A percentile compares a stretch with the other conserved stretches of the same genome.
Evolutionary conservation across 2,888 invertebrate species (phyloP).

Genomic region (Xestia rhomboidea): DNA sequence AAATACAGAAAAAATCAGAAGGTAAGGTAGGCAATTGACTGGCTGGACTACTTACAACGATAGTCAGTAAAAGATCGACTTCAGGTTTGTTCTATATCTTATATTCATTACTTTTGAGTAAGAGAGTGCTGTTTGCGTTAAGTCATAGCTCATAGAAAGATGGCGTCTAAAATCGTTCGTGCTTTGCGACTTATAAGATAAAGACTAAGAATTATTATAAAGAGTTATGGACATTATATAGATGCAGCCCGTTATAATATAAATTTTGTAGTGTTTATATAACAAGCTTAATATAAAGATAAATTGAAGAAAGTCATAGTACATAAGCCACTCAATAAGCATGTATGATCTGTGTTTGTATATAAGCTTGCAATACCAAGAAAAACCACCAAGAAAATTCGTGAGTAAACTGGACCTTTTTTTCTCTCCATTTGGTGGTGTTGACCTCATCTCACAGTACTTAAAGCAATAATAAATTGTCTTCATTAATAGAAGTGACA

Average conservation of each 20-base stretch:
- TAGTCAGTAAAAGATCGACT: neutral
- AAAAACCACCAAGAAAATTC: neutral
- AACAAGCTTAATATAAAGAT: neutral
- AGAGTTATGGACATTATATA: neutral
- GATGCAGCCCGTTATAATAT: neutral
- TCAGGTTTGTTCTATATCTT: neutral
- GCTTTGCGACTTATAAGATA: neutral
- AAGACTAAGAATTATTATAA: neutral
- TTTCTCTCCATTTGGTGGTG: accelerated
- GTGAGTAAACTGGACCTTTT: conserved; percentile 23
- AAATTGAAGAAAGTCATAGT: neutral
- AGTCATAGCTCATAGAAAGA: neutral
- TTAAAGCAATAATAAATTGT: conserved; percentile 56
- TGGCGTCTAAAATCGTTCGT: neutral
- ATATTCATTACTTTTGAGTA: neutral
- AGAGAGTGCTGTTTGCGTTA: neutral
- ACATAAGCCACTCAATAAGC: neutral
- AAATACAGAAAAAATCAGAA: conserved; percentile 14
- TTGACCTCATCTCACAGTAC: conserved; percentile 44
- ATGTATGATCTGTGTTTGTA: neutral
- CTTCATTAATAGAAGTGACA: conserved; percentile 61
- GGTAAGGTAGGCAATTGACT: neutral
- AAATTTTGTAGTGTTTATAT: neutral
- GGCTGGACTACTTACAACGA: neutral
- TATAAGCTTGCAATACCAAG: neutral